Percentiles rank a stretch among this genome's conserved stretches.
These are phyloP conservation scores for Pangasius djambal DNA, from an alignment of 2,797 vertebrate genomes.

Conservation along the genomic window DNA sequence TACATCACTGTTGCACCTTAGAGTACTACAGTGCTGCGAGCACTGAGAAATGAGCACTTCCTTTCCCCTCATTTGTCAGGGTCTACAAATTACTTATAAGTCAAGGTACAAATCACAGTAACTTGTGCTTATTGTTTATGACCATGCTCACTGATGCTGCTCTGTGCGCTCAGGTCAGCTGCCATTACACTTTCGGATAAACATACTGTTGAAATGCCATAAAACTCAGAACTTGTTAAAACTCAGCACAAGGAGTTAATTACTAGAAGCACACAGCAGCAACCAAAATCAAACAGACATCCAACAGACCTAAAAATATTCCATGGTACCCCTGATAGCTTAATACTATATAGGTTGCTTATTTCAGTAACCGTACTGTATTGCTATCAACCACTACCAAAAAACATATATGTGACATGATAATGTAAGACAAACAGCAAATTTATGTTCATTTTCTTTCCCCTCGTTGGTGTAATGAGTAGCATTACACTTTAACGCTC, in stretches of 20 bases:
- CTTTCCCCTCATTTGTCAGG: not conserved
- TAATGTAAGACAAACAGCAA: not conserved
- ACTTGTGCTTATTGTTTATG: not conserved
- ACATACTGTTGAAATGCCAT: not conserved
- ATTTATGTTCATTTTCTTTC: not conserved
- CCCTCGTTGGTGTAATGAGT: not conserved
- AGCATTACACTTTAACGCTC: not conserved
- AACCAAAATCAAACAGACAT: not conserved
- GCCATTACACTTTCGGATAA: not conserved
- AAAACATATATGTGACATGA: not conserved
- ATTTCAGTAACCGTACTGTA: not conserved
- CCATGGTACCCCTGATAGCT: not conserved
- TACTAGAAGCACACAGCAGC: not conserved
- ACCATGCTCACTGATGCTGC: not conserved
- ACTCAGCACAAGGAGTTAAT: not conserved
- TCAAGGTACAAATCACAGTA: not conserved
- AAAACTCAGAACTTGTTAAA: not conserved
- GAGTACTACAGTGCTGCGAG: not conserved
- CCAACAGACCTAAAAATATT: not conserved
- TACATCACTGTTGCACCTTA: not conserved
- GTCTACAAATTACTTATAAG: not conserved
- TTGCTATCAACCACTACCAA: no score
- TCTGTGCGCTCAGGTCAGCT: not conserved
- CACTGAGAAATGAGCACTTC: not conserved
- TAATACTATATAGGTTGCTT: not conserved